Percentiles rank a stretch among this genome's conserved stretches.
Conservation (phyloP, 2,113 vertebrate genomes). For the Romanogobio albipinnatus region DNA sequence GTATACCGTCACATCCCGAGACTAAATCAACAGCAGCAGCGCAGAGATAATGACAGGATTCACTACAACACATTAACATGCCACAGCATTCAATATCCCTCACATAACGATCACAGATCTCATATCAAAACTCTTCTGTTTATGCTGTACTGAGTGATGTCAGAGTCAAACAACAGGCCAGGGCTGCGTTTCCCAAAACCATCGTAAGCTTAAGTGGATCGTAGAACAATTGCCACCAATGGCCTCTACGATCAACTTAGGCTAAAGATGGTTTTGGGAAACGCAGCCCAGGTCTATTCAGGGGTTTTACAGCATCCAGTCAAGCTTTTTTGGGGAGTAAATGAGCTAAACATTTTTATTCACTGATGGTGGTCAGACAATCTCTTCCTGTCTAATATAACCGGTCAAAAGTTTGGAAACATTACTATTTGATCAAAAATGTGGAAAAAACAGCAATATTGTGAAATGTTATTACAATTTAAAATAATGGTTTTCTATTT, state of each 20-base stretch:
- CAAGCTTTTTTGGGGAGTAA: neutral
- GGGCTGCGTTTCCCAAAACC: no score
- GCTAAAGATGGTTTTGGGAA: no score
- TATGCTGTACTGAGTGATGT: neutral
- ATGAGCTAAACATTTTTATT: neutral
- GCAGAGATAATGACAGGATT: constrained; percentile 12
- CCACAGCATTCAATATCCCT: neutral
- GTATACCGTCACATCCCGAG: neutral
- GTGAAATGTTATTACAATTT: no score
- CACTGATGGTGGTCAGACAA: neutral
- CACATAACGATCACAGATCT: neutral
- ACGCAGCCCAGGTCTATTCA: neutral
- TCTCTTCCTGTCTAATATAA: neutral
- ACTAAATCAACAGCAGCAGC: neutral
- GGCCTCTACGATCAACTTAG: no score
- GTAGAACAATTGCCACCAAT: no score
- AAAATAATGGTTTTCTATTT: no score
- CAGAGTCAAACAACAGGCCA: neutral
- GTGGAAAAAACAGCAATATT: no score
- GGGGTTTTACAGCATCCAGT: neutral
- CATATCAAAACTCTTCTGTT: neutral
- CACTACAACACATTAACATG: constrained; percentile 16
- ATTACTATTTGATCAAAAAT: no score
- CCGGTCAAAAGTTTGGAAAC: no score
- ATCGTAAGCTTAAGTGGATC: no score